Evolutionary conservation across 2,797 vertebrate species (phyloP), one percentile per base, ranked within the genome.

Genomic region (Acestrorhynchus altus): DNA sequence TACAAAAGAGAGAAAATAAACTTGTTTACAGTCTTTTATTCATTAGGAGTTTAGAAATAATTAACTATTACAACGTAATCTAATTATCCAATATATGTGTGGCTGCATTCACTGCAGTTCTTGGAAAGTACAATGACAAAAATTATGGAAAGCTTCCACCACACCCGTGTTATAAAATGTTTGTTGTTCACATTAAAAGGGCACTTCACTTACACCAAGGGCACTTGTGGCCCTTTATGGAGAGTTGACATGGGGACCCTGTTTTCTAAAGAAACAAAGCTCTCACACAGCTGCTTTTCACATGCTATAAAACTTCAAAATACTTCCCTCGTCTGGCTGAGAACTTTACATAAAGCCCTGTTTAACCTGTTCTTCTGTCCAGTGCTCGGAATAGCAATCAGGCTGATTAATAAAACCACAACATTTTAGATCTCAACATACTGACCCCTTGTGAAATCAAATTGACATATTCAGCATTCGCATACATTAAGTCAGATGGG

Each of bases 261-360:
- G 57, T 78, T 51, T 18, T 46, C 60, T 18, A 52, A 28, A 71
- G 54, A 1, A 35, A 5, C 26, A 10, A 63, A 35, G 31, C 31
- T 35, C 31, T 35, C 31, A 35, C 69, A 49, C 61, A 83, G 80
- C 75, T 77, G 77, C 79, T 69, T 49, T 64, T 35, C 49, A 56
- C 18, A 40, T 72, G 56, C 70, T 35, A 63, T 73, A 70, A 77
- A 80, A 66, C 51, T 66, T 78, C n/a, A 85, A 68, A 78, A 20
- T 65, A 28, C 57, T 56, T 72, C 26, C 44, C 46, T 16, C 12
- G 47, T 52, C 47, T 56, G 35, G 28, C 31, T 13, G 7, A 44
- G 22, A 49, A 16, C 35, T 46, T 54, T 52, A 51, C 46, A 4
- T 51, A 15, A 49, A 51, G 1, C 13, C 7, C 15, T n/a, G 52